These are phyloP conservation scores for Platypus cylindrus DNA, from an alignment of 2,888 invertebrate species.

Conservation along the genomic window DNA sequence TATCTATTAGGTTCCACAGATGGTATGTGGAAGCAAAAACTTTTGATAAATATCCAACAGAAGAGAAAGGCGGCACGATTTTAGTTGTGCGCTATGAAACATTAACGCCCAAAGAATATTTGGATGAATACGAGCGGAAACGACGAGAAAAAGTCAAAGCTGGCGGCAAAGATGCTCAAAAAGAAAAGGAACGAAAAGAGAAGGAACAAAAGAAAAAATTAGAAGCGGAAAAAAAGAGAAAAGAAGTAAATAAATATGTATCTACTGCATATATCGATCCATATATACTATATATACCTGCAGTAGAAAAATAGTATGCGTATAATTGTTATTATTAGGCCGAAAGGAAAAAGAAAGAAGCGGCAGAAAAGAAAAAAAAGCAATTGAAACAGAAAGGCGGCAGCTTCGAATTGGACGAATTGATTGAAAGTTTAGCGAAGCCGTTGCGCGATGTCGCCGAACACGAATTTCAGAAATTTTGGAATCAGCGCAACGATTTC, in stretches of 20 bases:
- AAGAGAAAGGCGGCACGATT: conserved; percentile 55
- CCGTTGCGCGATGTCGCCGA: conserved; percentile 33
- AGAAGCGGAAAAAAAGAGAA: conserved; percentile 35
- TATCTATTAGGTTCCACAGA: conserved; percentile 32
- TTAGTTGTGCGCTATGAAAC: conserved; percentile 46
- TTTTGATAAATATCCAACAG: conserved; percentile 63
- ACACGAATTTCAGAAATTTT: conserved; percentile 37
- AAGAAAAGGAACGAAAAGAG: conserved; percentile 22
- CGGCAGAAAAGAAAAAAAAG: conserved; percentile 20
- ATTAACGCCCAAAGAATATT: conserved; percentile 45
- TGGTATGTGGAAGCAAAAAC: conserved; percentile 46
- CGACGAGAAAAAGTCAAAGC: conserved; percentile 26
- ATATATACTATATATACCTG: no score
- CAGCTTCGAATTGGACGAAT: conserved; percentile 23
- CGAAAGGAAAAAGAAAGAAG: conserved; percentile 36
- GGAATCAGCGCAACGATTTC: conserved; percentile 37
- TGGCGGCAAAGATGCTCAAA: conserved; percentile 22
- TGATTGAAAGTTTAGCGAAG: conserved; percentile 29
- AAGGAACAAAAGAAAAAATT: conserved; percentile 22
- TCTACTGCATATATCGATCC: not conserved
- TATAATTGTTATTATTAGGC: not conserved
- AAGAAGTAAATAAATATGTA: not conserved
- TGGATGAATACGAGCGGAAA: conserved; percentile 31
- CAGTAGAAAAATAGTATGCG: not conserved
- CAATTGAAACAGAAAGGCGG: conserved; percentile 22